Evolutionary conservation across 2,888 invertebrate genomes (phyloP), one percentile per base, ranked within the genome.

Genomic region (Bimastos eiseni): DNA sequence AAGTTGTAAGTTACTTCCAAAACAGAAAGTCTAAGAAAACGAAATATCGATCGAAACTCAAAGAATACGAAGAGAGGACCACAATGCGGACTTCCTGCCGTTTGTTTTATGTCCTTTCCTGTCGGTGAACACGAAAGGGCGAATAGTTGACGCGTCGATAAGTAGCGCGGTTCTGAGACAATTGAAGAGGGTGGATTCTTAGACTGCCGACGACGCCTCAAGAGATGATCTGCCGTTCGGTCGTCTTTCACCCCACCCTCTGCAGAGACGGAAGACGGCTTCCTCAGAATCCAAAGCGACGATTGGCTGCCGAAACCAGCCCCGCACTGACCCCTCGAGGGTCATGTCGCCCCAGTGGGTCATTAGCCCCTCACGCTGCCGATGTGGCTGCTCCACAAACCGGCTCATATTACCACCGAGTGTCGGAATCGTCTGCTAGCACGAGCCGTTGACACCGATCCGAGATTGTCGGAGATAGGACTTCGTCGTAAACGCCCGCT

Each of bases 221-320:
- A 70, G 70, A 70, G 70, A 70, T 70, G n/a, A n/a, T 30, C 8
- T 30, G 70, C 70, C 5, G 41, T 49, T 49, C 21, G n/a, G n/a
- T 70, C n/a, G 70, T 70, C 70, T 70, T 70, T 70, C 70, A 70
- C 8, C 70, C 11, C 70, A n/a, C 70, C 8, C 70, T 41, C n/a
- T 41, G 41, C 15, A 41, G 41, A 70, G 70, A 70, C 30, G 70
- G 70, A 70, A 70, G 70, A 70, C 70, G n/a, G 70, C 70, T 70
- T 70, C 70, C 13, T 70, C 70, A 70, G 70, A 70, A 70, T 70
- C 70, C 70, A 70, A 70, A 70, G 70, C 70, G 70, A n/a, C 70
- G 70, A 70, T 70, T 70, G 70, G 70, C n/a, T 70, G 70, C 70
- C 70, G 70, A 70, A 70, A 70, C 0, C n/a, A 6, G 70, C 70